Evolutionary conservation across 2,888 invertebrate genomes (phyloP).

Genomic region (Venusia cambrica): DNA sequence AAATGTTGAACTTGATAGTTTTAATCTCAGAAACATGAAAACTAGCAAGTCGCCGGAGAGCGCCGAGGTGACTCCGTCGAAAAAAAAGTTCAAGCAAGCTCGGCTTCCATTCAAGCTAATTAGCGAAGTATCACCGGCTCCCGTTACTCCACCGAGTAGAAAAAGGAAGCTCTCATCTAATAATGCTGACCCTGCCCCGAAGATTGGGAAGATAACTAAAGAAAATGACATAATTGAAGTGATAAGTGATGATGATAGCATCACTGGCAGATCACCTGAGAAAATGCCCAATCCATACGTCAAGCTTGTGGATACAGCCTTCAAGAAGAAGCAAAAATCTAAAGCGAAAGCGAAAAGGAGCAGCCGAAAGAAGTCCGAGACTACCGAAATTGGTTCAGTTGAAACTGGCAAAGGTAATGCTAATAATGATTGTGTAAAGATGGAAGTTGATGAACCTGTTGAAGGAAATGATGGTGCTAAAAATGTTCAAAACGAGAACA

Average conservation of each 20-base stretch:
- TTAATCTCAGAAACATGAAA: conserved; percentile 53
- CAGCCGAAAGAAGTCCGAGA: conserved; percentile 29
- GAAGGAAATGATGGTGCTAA: conserved; percentile 26
- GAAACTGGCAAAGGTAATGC: conserved; percentile 31
- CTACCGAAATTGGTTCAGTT: conserved; percentile 25
- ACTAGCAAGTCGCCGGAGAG: conserved; percentile 58
- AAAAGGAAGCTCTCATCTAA: conserved; percentile 70
- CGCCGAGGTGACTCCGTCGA: conserved; percentile 64
- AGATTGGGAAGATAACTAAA: conserved; percentile 64
- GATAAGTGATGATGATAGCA: conserved; percentile 67
- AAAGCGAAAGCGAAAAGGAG: conserved; percentile 49
- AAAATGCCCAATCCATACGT: conserved; percentile 62
- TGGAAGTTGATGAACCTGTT: conserved; percentile 48
- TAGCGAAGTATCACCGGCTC: conserved; percentile 61
- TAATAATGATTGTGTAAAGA: conserved; percentile 37
- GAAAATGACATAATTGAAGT: conserved; percentile 57
- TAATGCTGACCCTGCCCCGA: conserved; percentile 52
- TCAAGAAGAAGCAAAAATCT: conserved; percentile 65
- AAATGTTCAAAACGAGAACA: conserved; percentile 12
- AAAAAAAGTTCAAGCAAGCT: conserved; percentile 83
- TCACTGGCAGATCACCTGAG: conserved; percentile 37
- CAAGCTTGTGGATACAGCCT: conserved; percentile 62
- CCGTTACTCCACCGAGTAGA: conserved; percentile 50
- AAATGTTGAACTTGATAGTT: conserved; percentile 26
- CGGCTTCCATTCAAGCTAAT: conserved; percentile 82